These are phyloP conservation scores for Anarhynchus alexandrinus DNA, from an alignment of 2,113 vertebrate genomes.

Conservation along the genomic window DNA sequence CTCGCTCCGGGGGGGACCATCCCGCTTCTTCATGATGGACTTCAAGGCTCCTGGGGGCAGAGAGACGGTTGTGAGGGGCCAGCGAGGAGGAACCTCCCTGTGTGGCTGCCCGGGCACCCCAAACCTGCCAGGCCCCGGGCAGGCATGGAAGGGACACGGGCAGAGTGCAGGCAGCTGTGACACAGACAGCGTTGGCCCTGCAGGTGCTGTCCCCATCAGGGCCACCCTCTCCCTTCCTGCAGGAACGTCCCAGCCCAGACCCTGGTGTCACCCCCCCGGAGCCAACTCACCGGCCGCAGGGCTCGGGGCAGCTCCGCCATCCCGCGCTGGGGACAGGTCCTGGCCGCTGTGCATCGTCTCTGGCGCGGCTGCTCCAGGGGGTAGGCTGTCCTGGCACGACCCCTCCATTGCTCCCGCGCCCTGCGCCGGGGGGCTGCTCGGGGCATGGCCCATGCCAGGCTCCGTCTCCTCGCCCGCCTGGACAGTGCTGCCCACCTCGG, in stretches of 20 bases:
- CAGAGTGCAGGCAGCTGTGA: not conserved
- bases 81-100: not conserved
- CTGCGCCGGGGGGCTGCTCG: not conserved
- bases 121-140: not conserved
- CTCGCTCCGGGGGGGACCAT: constrained; percentile 69
- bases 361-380: fast-evolving
- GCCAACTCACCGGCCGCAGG: constrained; percentile 28
- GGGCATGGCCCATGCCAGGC: fast-evolving
- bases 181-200: not conserved
- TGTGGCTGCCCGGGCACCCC: not conserved
- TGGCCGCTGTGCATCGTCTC: not conserved
- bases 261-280: not conserved
- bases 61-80: not conserved
- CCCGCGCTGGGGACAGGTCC: not conserved
- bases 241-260: not conserved
- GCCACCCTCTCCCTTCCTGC: not conserved
- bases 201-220: not conserved
- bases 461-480: not conserved
- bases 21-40: constrained; percentile 96
- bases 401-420: fast-evolving
- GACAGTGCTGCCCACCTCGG: not conserved
- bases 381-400: not conserved
- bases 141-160: not conserved
- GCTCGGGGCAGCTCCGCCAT: not conserved
- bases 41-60: constrained; percentile 81